phyloP scores from a whole-genome alignment of 2,113 vertebrate species.

The Tylochromis polylepis region DNA sequence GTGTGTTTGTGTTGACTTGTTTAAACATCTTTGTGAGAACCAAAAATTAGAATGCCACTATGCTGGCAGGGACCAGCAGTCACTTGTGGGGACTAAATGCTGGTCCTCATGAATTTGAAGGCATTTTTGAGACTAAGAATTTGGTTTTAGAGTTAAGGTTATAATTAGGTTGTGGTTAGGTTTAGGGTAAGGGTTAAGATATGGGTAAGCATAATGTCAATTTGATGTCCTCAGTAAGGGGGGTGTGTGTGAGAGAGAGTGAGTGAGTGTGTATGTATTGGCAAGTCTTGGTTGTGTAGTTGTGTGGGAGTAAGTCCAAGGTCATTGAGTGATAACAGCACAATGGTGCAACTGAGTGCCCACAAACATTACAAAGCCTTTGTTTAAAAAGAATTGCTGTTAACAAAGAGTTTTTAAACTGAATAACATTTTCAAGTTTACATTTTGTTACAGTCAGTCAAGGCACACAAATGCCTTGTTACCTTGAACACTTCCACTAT shows the following conservation, averaged over 20 bases:
- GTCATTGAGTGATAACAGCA: not conserved
- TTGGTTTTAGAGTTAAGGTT: not conserved
- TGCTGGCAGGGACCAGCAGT: not conserved
- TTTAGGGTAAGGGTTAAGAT: not conserved
- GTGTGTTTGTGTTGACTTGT: not conserved
- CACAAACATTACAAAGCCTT: not conserved
- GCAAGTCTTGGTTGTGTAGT: not conserved
- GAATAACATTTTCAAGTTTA: not conserved
- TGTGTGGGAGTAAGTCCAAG: slow-evolving; percentile 23
- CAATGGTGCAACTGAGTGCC: not conserved
- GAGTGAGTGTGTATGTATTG: not conserved
- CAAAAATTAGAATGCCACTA: not conserved
- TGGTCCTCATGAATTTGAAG: not conserved
- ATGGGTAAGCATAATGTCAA: not conserved
- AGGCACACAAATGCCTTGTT: not conserved
- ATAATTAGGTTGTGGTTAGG: not conserved
- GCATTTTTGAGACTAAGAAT: not conserved
- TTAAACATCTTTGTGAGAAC: not conserved
- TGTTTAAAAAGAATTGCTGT: not conserved
- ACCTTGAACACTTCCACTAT: not conserved
- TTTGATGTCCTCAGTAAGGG: not conserved
- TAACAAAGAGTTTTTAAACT: not conserved
- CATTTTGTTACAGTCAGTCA: not conserved
- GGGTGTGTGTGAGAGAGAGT: not conserved
- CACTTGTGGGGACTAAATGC: not conserved